These are phyloP conservation scores for Apamea epomidion DNA, from an alignment of 2,888 invertebrate species.

Conservation along the genomic window DNA sequence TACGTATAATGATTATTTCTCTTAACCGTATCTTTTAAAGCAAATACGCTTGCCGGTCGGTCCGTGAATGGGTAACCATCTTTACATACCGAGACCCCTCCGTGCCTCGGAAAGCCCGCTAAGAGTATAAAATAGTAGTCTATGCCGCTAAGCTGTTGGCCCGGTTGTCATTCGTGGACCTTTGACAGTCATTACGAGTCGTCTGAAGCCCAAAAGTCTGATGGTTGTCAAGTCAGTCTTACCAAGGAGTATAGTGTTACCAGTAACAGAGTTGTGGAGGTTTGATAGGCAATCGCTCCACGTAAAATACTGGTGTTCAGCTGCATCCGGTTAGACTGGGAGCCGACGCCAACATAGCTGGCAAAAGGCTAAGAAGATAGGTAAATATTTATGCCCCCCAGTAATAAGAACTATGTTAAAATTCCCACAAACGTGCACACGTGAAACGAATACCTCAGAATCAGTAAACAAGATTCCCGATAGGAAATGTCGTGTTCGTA, in stretches of 20 bases:
- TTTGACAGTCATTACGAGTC: too few species aligned
- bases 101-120: too few species aligned
- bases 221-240: too few species aligned
- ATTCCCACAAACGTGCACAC: slow-evolving; percentile 5
- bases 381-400: background rate
- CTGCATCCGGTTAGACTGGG: background rate
- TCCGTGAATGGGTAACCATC: too few species aligned
- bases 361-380: background rate
- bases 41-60: too few species aligned
- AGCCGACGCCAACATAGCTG: background rate
- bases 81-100: too few species aligned
- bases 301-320: background rate
- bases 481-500: slow-evolving; percentile 44
- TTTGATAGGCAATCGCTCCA: background rate
- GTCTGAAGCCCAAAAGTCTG: too few species aligned
- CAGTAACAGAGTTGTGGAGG: background rate
- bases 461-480: slow-evolving; percentile 20
- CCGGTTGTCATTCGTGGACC: too few species aligned
- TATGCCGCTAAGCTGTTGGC: too few species aligned
- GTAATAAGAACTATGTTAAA: background rate
- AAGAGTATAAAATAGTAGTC: too few species aligned
- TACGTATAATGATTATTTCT: too few species aligned
- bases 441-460: background rate
- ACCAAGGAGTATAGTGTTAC: background rate
- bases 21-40: too few species aligned